A percentile compares a stretch with the other conserved stretches of the same genome.
phyloP scores from a whole-genome alignment of 2,113 vertebrate species.

The Notarius lentiginosus region DNA sequence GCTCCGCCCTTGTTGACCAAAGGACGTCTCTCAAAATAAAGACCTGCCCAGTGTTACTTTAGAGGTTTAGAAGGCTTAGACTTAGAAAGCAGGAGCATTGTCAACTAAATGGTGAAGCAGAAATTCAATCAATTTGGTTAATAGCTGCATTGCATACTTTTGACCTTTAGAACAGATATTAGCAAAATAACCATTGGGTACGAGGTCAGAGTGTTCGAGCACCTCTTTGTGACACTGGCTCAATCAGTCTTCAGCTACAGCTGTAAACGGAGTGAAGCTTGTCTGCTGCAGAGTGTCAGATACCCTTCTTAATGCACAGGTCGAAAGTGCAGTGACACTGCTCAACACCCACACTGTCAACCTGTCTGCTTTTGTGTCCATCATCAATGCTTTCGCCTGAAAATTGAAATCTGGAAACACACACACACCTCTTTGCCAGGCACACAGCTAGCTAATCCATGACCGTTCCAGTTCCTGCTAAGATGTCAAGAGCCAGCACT shows the following conservation, averaged over 20 bases:
- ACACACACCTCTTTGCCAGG: slow-evolving; percentile 35
- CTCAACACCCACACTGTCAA: slow-evolving; percentile 49
- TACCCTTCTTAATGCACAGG: slow-evolving; percentile 45
- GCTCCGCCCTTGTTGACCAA: neutral
- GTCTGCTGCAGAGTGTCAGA: slow-evolving; percentile 45
- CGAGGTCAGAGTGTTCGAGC: slow-evolving; percentile 8
- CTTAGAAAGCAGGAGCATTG: neutral
- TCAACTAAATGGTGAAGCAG: neutral
- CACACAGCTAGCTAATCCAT: slow-evolving; percentile 35
- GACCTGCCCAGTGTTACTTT: neutral
- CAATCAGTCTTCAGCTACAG: slow-evolving; percentile 6
- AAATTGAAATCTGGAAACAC: slow-evolving; percentile 45
- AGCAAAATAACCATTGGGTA: slow-evolving; percentile 19
- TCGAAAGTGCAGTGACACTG: slow-evolving; percentile 38
- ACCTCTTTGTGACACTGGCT: slow-evolving; percentile 10
- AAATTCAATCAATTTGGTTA: neutral
- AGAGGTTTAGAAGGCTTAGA: neutral
- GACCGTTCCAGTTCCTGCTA: slow-evolving; percentile 40
- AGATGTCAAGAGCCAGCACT: slow-evolving; percentile 35
- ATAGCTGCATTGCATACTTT: neutral
- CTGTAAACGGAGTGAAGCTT: slow-evolving; percentile 43
- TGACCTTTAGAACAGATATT: slow-evolving; percentile 21
- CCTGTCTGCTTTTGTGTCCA: slow-evolving; percentile 47
- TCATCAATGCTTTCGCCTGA: slow-evolving; percentile 47
- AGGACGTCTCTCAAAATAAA: neutral